Evolutionary conservation across 2,113 vertebrate species (phyloP), one percentile per base, ranked within the genome.

Genomic region (Zingel zingel): DNA sequence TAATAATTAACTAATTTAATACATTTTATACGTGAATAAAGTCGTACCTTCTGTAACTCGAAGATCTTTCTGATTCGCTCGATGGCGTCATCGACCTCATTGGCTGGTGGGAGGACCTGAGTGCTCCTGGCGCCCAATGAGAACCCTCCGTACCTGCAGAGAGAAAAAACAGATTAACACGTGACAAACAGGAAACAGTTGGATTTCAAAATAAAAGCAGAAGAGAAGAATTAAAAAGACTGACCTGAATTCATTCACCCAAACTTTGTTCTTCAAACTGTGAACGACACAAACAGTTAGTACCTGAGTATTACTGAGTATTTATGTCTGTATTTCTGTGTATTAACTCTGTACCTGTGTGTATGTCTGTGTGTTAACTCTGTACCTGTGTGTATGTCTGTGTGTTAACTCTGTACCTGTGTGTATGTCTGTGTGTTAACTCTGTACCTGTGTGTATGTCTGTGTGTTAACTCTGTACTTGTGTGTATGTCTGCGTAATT

Each of bases 191-290:
- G 45, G 25, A 64, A 56, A 53, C 0, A n/a, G 5, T 18, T 51
- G 6, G 14, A 4, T 25, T 14, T 5, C 25, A 67, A 47, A 69
- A 25, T 23, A 63, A 78, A 56, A 59, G 0, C 23, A 13, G 23
- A 47, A 2, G 2, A 27, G 23, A 58, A 23, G 4, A 59, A 33
- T 23, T 4, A 39, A 59, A 27, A 13, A 72, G 1, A 92, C 96
- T 88, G 75, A 99, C 98, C 97, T 96, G 93, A 99, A 98, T 45
- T 99, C 98, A 82, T 99, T 99, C 75, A 99, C 98, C 96, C 96
- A 98, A 43, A 98, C 92, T 92, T 99, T 99, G 94, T 98, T 98
- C 94, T 98, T 99, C 81, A 99, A 93, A 84, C 98, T 99, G 51
- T 36, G 91, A 79, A 83, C 45, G 45, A 86, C 11, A 54, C 21